Percentiles rank a stretch among this genome's conserved stretches.
These are phyloP conservation scores for Argopecten irradians DNA, from an alignment of 1,140 invertebrate genomes.

Conservation along the genomic window DNA sequence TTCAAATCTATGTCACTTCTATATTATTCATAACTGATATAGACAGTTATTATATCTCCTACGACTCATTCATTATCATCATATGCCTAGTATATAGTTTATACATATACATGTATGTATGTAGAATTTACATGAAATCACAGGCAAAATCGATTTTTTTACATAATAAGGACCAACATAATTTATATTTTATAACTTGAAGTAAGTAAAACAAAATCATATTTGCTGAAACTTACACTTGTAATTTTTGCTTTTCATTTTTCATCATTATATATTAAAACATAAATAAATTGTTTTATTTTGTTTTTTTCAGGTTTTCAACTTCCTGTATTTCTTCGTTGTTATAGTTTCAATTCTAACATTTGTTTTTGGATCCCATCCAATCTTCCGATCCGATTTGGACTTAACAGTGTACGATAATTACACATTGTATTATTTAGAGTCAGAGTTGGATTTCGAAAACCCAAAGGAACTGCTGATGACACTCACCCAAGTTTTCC, in stretches of 20 bases:
- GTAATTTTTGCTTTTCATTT: not conserved
- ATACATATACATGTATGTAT: too few species aligned
- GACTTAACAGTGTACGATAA: not conserved
- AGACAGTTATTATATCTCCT: too few species aligned
- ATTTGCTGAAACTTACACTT: too few species aligned
- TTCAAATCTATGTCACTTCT: too few species aligned
- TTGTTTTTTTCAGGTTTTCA: constrained; percentile 43
- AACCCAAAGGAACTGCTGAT: constrained; percentile 38
- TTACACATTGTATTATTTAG: not conserved
- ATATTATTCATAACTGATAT: too few species aligned
- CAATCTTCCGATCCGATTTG: not conserved
- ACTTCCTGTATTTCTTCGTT: constrained; percentile 28
- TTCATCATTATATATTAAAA: not conserved
- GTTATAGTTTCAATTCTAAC: constrained; percentile 35
- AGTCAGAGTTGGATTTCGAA: constrained; percentile 23
- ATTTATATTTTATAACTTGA: too few species aligned
- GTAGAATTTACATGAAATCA: too few species aligned
- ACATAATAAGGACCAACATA: too few species aligned
- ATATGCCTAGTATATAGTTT: too few species aligned
- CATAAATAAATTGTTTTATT: not conserved
- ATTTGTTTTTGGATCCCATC: constrained; percentile 28
- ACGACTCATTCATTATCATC: too few species aligned
- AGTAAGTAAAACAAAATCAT: too few species aligned
- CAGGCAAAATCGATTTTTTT: too few species aligned
- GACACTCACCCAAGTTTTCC: not conserved